Base-by-base conservation (phyloP, 2,888 invertebrate genomes). In the Serripes groenlandicus region DNA sequence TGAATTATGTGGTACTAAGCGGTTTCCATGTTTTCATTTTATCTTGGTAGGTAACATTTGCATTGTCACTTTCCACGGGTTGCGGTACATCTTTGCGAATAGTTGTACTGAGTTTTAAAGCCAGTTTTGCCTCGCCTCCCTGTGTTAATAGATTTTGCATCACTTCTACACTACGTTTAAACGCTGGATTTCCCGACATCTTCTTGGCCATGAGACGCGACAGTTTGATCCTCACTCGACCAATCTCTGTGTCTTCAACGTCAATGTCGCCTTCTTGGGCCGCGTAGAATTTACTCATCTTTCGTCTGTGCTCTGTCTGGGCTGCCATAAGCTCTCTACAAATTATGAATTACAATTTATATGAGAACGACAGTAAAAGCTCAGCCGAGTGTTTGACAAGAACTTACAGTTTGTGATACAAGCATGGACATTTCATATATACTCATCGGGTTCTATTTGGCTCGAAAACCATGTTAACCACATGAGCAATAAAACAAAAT, bases 321-420 rank as follows among this genome's bases (percentile, higher is more conserved):
- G 91, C 93, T 2, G 89, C 89, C 86, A 92, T 91, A 32, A 93
- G 79, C 77, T 93, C 93, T 4, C 93, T 92, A 76, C 34, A 78
- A 42, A 42, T n/a, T n/a, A n/a, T n/a, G n/a, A n/a, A n/a, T n/a
- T n/a, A n/a, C n/a, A n/a, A n/a, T n/a, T n/a, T n/a, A n/a, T n/a
- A n/a, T n/a, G n/a, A n/a, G n/a, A n/a, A n/a, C n/a, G n/a, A n/a
- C n/a, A n/a, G n/a, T n/a, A n/a, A n/a, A n/a, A n/a, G n/a, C n/a
- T n/a, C 42, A 18, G 42, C 9, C 42, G 42, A 42, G 18, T 18
- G 18, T 42, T 11, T 11, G 42, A 42, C 18, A 42, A 42, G 42
- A 42, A 15, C 9, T 11, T 9, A 42, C 18, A 42, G 18, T 9
- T 11, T 42, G 18, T 11, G 42, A 42, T 42, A 42, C 9, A 18